Base-by-base conservation (phyloP, 2,797 vertebrate species). In the Sarcoramphus papa region DNA sequence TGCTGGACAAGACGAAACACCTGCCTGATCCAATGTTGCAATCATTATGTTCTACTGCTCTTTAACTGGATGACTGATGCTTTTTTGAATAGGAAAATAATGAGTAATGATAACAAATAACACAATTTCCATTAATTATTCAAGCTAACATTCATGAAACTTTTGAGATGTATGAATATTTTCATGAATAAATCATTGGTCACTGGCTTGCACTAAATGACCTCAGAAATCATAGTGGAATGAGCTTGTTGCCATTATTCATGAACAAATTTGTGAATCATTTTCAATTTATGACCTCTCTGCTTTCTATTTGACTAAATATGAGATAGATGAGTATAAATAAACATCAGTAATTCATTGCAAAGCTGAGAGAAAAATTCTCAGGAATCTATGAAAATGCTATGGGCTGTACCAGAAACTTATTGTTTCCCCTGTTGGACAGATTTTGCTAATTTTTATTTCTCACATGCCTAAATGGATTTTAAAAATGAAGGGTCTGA, bases 151-250 rank as follows among this genome's bases (percentile, higher is more conserved):
- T 90, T 81, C 35, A 89, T 75, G 63, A 74, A 93, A 94, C 28
- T 86, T 96, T 75, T 64, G 73, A 90, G 81, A 75, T 56, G 13
- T 82, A 77, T 60, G 72, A 90, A 82, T 91, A 51, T 76, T 92
- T 94, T 92, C 53, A 96, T 96, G 12, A 94, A 97, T 95, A 97
- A 97, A 94, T 95, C 65, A 92, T 88, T 47, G 69, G 79, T 90
- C 85, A 85, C 45, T 2, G 3, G 25, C 65, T 90, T 91, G 56
- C n/a, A 35, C 21, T 51, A 67, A 75, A 94, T 14, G 27, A 84
- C 69, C 53, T 92, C 48, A 48, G 74, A 93, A 93, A 87, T 83
- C 54, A 72, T 28, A 95, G 74, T 7, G 0, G 31, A 92, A 85
- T 73, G 64, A 92, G 31, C 51, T 84, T 68, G 43, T 77, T 81